Conservation (phyloP, 2,113 vertebrate species). For the Silurus meridionalis region DNA sequence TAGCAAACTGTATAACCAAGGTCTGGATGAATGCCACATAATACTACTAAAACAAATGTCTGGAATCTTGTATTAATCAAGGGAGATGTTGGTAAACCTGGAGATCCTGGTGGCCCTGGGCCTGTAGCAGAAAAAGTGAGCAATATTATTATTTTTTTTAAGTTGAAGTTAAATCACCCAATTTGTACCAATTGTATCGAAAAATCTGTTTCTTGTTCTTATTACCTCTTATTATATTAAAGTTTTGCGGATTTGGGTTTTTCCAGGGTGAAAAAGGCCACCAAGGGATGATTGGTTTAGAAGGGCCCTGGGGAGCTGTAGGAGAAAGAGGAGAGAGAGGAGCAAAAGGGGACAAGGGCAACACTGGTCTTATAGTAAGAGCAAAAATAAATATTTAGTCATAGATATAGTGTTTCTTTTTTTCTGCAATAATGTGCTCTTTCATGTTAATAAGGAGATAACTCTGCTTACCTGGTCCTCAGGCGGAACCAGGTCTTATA, state of each 20-base stretch:
- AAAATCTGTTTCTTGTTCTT: too few species aligned
- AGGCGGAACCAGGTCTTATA: slow-evolving; percentile 78
- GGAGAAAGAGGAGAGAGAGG: slow-evolving; percentile 75
- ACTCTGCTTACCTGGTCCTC: slow-evolving; percentile 18
- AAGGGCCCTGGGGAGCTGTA: slow-evolving; percentile 71
- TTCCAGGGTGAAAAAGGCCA: slow-evolving; percentile 76
- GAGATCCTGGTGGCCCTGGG: slow-evolving; percentile 75
- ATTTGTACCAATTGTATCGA: neutral
- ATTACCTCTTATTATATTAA: neutral
- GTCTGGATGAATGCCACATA: neutral
- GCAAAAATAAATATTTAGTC: neutral
- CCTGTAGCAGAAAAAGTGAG: slow-evolving; percentile 75
- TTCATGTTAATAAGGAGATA: neutral
- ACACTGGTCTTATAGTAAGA: slow-evolving; percentile 75
- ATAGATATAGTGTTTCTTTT: neutral
- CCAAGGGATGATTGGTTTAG: slow-evolving; percentile 70
- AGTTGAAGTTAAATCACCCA: too few species aligned
- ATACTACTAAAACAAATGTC: neutral
- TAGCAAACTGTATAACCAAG: neutral
- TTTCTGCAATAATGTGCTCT: neutral
- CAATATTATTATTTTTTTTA: neutral
- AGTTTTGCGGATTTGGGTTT: neutral
- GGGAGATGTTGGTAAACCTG: slow-evolving; percentile 71
- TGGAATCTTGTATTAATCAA: slow-evolving; percentile 44
- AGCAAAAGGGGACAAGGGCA: slow-evolving; percentile 78